Evolutionary conservation across 2,113 vertebrate species (phyloP).

Genomic region (Hippopotamus amphibius): DNA sequence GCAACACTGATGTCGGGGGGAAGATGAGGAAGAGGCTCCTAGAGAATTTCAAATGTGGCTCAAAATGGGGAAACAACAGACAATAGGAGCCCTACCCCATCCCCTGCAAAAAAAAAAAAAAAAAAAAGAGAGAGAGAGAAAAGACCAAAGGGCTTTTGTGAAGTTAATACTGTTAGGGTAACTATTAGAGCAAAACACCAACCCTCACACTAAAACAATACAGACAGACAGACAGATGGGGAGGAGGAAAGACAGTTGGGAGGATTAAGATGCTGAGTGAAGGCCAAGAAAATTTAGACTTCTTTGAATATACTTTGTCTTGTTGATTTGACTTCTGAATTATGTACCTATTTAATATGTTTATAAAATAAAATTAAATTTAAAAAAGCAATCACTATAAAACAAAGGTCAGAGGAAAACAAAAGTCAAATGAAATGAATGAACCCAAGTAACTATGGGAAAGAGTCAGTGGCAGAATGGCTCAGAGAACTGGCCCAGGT

Average conservation of each 20-base stretch:
- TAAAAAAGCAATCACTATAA: not conserved
- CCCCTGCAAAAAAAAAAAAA: not conserved
- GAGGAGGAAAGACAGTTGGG: not conserved
- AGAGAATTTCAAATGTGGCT: not conserved
- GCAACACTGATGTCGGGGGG: not conserved
- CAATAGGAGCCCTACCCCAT: not conserved
- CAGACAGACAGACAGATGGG: not conserved
- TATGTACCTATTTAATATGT: not conserved
- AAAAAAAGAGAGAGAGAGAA: too few species aligned
- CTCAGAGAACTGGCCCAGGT: not conserved
- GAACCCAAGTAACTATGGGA: not conserved
- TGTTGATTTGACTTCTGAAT: not conserved
- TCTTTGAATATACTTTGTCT: not conserved
- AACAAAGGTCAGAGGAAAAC: not conserved
- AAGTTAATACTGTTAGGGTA: too few species aligned
- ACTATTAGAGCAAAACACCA: not conserved
- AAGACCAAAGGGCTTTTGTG: not conserved
- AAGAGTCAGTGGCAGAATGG: not conserved
- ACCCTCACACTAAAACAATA: not conserved
- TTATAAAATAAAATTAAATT: not conserved
- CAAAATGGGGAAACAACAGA: not conserved
- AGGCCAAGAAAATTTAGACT: not conserved
- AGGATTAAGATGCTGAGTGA: rapidly evolving
- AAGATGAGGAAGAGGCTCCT: not conserved
- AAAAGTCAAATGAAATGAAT: not conserved